Conservation (phyloP, 30 jellyfish, hydroid and myxozoan species). For the Aurelia aurita region DNA sequence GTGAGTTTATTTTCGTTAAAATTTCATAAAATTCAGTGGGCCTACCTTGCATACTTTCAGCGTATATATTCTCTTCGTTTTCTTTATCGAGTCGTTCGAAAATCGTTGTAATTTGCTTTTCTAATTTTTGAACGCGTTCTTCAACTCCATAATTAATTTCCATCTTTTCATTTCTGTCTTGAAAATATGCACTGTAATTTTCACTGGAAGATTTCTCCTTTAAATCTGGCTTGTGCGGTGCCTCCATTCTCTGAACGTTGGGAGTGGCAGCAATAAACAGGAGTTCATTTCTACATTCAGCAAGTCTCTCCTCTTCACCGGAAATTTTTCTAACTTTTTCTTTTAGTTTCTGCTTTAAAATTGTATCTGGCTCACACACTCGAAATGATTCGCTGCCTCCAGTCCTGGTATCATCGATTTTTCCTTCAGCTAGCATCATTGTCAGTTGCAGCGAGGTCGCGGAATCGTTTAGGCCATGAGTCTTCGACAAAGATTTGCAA, state of each 20-base stretch:
- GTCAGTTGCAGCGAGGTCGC: slow-evolving; percentile 15
- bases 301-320: slow-evolving; percentile 2
- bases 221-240: slow-evolving; percentile 9
- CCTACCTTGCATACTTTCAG: no score
- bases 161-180: not conserved
- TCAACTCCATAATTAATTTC: not conserved
- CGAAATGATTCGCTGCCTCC: no score
- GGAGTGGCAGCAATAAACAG: slow-evolving; percentile 5
- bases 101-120: not conserved
- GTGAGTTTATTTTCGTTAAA: no score
- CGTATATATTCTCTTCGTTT: no score
- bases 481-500: no score
- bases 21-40: no score
- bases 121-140: not conserved
- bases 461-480: slow-evolving; percentile 29
- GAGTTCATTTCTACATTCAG: slow-evolving; percentile 1
- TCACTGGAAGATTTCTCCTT: no score
- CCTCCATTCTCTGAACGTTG: not conserved
- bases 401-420: slow-evolving; percentile 10
- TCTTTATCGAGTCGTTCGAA: no score
- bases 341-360: no score
- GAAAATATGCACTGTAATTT: not conserved
- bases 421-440: slow-evolving; percentile 40
- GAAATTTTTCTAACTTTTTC: no score
- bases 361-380: no score